These are phyloP conservation scores for Drosophila pullipes DNA, from an alignment of 2,888 invertebrate species.

Conservation along the genomic window DNA sequence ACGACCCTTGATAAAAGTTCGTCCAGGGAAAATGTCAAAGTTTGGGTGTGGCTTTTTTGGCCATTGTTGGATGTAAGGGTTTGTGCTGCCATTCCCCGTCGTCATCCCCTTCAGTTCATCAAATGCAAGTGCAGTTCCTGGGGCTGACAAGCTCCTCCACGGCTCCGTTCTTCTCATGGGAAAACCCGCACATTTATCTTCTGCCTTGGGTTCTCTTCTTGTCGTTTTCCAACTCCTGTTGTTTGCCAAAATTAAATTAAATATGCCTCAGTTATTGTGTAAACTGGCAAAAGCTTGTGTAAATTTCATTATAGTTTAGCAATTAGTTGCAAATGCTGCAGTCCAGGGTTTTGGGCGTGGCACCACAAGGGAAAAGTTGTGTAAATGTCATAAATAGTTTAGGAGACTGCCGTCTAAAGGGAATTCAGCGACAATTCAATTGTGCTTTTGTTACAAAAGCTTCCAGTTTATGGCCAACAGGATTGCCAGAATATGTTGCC, in stretches of 20 bases:
- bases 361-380: slow-evolving; percentile 1
- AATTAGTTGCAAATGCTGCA: slow-evolving; percentile 36
- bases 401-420: neutral
- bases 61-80: slow-evolving; percentile 18
- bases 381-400: slow-evolving; percentile 41
- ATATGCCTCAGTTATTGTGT: slow-evolving; percentile 48
- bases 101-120: neutral
- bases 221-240: slow-evolving; percentile 26
- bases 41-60: slow-evolving; percentile 58
- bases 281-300: slow-evolving; percentile 41
- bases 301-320: slow-evolving; percentile 51
- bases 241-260: slow-evolving; percentile 62
- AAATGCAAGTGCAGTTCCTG: slow-evolving; percentile 36
- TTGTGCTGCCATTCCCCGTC: neutral
- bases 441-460: slow-evolving; percentile 14
- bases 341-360: neutral
- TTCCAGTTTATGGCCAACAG: neutral
- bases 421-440: slow-evolving; percentile 29
- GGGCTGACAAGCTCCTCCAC: slow-evolving; percentile 5
- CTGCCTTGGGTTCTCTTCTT: slow-evolving; percentile 10
- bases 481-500: neutral
- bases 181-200: slow-evolving; percentile 45
- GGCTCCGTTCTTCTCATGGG: slow-evolving; percentile 17
- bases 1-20: slow-evolving; percentile 17
- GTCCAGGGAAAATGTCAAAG: slow-evolving; percentile 55